A percentile compares a stretch with the other conserved stretches of the same genome.
phyloP scores from a whole-genome alignment of 2,113 vertebrate genomes.

The Anolis sagrei region DNA sequence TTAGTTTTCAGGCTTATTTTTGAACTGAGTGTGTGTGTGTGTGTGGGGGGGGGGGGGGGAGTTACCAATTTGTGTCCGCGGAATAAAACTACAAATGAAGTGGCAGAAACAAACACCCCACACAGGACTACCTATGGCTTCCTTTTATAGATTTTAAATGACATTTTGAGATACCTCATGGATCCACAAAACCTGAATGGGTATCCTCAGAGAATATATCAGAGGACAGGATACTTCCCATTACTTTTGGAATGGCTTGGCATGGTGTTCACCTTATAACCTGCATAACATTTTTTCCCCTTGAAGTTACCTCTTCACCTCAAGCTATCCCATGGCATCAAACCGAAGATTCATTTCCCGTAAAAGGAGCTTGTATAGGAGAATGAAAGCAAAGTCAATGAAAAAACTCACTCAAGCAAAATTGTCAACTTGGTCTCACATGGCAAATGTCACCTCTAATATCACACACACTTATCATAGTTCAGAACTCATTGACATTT shows the following conservation, averaged over 20 bases:
- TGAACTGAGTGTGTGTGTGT: no score
- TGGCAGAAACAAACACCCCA: no score
- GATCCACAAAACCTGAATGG: no score
- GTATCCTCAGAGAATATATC: no score
- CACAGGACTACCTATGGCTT: no score
- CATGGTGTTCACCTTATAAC: neutral
- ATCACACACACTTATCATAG: neutral
- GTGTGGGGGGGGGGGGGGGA: no score
- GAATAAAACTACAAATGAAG: no score
- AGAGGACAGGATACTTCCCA: neutral
- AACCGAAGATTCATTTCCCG: neutral
- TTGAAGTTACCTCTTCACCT: neutral
- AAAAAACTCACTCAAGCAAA: slow-evolving; percentile 41
- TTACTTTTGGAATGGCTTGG: neutral
- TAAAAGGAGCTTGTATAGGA: slow-evolving; percentile 25
- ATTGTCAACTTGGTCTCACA: slow-evolving; percentile 38
- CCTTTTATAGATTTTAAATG: no score
- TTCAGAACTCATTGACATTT: slow-evolving; percentile 28
- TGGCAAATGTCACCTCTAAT: no score
- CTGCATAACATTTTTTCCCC: neutral
- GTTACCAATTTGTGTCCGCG: no score
- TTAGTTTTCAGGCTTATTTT: no score
- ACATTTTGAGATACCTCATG: no score
- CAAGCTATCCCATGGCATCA: neutral
- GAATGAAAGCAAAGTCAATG: neutral